These are phyloP conservation scores for Bergia puertoricense DNA, from an alignment of 92 coral and sea anemone genomes.

Conservation along the genomic window DNA sequence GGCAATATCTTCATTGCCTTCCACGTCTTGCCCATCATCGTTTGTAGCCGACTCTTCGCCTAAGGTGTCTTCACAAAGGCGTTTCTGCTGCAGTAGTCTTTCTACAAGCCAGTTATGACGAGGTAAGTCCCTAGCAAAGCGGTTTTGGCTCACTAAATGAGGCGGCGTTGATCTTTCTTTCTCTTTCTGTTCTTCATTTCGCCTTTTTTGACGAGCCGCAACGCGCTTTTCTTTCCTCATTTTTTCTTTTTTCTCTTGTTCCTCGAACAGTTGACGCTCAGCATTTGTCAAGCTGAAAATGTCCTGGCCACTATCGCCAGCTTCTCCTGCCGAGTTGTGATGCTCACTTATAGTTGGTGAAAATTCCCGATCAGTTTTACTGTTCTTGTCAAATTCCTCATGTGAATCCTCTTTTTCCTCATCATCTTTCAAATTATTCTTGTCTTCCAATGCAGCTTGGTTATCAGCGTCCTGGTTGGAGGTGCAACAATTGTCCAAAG, in stretches of 20 bases:
- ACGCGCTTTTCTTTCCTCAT: slow-evolving; percentile 71
- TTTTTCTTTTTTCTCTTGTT: slow-evolving; percentile 64
- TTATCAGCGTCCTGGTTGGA: slow-evolving; percentile 1
- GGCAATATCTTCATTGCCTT: slow-evolving; percentile 41
- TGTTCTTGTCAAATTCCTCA: slow-evolving; percentile 2
- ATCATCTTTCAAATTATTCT: not conserved
- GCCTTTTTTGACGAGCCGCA: slow-evolving; percentile 72
- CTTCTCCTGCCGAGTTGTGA: slow-evolving; percentile 58
- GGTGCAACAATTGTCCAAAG: not conserved
- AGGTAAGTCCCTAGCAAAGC: slow-evolving; percentile 96
- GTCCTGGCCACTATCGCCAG: slow-evolving; percentile 74
- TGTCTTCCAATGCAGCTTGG: not conserved
- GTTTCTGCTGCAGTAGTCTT: slow-evolving; percentile 84
- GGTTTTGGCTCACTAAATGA: slow-evolving; percentile 88
- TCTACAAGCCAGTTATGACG: slow-evolving; percentile 99
- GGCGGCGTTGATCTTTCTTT: slow-evolving; percentile 89
- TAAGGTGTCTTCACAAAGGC: slow-evolving; percentile 70
- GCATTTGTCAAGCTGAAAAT: slow-evolving; percentile 60
- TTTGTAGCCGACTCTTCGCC: slow-evolving; percentile 46
- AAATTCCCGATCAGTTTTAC: not conserved
- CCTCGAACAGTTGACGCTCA: slow-evolving; percentile 63
- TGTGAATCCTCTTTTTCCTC: not conserved
- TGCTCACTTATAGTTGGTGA: slow-evolving; percentile 32
- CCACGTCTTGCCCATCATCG: slow-evolving; percentile 58
- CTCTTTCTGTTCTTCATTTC: slow-evolving; percentile 75